Percentiles rank a stretch among this genome's conserved stretches.
These are phyloP conservation scores for Plectropomus leopardus DNA, from an alignment of 2,113 vertebrate genomes.

Conservation along the genomic window DNA sequence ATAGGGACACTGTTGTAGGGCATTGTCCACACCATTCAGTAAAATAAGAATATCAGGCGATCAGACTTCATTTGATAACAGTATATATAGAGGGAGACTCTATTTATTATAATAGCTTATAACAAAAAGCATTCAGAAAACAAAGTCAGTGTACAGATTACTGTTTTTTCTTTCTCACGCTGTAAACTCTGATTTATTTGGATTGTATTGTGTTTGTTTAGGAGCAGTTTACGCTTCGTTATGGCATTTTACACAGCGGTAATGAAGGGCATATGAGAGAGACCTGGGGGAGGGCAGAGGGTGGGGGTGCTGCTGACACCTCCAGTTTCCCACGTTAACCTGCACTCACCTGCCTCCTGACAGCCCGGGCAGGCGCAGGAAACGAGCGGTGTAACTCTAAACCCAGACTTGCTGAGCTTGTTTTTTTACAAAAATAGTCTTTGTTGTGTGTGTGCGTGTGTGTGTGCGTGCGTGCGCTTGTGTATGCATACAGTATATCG, in stretches of 20 bases:
- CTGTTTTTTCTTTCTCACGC: conserved; percentile 4
- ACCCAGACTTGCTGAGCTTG: conserved; percentile 78
- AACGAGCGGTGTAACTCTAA: conserved; percentile 72
- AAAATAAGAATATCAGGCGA: conserved; percentile 10
- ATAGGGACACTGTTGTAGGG: conserved; percentile 19
- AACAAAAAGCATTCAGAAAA: neutral
- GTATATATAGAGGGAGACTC: neutral
- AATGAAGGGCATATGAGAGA: conserved; percentile 64
- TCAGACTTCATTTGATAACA: neutral
- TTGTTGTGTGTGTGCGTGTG: conserved; percentile 14
- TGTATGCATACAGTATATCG: neutral
- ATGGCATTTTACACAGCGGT: conserved; percentile 40
- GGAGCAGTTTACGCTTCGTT: conserved; percentile 1
- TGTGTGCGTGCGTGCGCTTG: conserved; percentile 19
- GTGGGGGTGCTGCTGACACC: conserved; percentile 64
- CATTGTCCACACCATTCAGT: conserved; percentile 22
- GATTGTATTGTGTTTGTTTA: conserved; percentile 13
- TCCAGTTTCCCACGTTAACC: conserved; percentile 74
- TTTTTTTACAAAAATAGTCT: conserved; percentile 65
- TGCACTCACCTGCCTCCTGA: conserved; percentile 76
- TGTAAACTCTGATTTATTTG: conserved; percentile 4
- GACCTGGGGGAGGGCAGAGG: neutral
- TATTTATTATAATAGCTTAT: neutral
- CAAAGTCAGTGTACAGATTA: neutral
- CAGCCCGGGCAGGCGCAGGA: conserved; percentile 60